These are phyloP conservation scores for Bombus sylvicola DNA, from an alignment of 1,140 invertebrate species.

Conservation along the genomic window DNA sequence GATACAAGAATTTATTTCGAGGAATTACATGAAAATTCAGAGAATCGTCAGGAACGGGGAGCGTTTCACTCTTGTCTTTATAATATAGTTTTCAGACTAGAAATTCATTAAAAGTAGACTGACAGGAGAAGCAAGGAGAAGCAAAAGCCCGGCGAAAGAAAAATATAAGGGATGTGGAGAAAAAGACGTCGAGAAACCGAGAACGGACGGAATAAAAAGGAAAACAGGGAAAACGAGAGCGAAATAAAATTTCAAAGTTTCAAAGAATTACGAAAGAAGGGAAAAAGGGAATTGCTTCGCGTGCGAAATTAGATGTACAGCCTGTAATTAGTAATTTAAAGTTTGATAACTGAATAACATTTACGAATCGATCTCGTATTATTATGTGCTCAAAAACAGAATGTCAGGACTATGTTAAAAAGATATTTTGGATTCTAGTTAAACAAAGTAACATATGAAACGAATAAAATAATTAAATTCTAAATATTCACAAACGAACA, in stretches of 20 bases:
- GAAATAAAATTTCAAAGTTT: constrained; percentile 30
- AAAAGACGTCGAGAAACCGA: background rate
- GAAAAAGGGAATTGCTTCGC: background rate
- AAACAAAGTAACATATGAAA: no score
- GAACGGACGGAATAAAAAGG: background rate
- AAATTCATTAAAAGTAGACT: constrained; percentile 3
- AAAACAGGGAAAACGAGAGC: background rate
- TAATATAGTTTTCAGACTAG: background rate
- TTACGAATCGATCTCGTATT: no score
- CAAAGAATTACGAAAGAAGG: background rate
- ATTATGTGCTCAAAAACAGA: background rate
- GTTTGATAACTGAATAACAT: background rate
- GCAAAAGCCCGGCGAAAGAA: background rate
- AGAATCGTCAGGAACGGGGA: background rate
- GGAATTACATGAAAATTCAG: background rate
- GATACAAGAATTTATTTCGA: background rate
- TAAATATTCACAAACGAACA: background rate
- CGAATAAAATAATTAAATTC: background rate
- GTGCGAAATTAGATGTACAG: background rate
- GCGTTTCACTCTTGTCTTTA: background rate
- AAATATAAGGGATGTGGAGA: background rate
- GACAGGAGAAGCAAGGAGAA: background rate
- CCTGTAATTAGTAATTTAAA: constrained; percentile 14
- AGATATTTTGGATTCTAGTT: no score
- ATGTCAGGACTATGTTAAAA: no score